Base-by-base conservation (phyloP, 2,888 invertebrate genomes). In the Rapana venosa region DNA sequence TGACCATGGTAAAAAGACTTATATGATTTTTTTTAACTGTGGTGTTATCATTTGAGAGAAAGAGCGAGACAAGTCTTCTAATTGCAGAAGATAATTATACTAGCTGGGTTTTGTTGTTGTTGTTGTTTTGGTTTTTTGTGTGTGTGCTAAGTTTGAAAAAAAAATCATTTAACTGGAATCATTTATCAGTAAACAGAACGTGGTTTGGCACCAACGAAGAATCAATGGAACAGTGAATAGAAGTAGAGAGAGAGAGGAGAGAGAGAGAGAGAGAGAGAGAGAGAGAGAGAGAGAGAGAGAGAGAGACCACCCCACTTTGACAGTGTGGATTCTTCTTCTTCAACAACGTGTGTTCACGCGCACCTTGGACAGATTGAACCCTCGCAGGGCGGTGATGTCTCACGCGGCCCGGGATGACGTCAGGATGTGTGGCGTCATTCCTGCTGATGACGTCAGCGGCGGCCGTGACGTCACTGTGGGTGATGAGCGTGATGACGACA, bases 351-450 rank as follows among this genome's bases (percentile, higher is more conserved):
- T 61, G 61, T 61, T 20, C 1, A 2, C 15, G 61, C 1, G 22
- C 61, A 61, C 61, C 61, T 61, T 61, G 61, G 22, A 61, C 13
- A 61, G 61, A 61, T 74, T 4, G 13, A 74, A 13, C 74, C 74
- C 26, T n/a, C n/a, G 74, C 11, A 61, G n/a, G 74, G n/a, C 74
- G 30, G 74, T 11, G 26, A 74, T 74, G 74, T n/a, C 30, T n/a
- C 26, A n/a, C 74, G 22, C 26, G 26, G 30, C 26, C 11, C n/a
- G 22, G 13, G 26, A n/a, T 74, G 74, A 74, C 11, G 66, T 26
- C 66, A n/a, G n/a, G 17, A 35, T 79, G n/a, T 79, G 35, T 35
- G 79, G n/a, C 79, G 79, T 79, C 79, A 79, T 79, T 79, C 32
- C 17, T 79, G 35, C 22, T 79, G 79, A 32, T 79, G 32, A 79